Evolutionary conservation across 2,888 invertebrate species (phyloP), one percentile per base, ranked within the genome.

Genomic region (Synanthedon andrenaeformis): DNA sequence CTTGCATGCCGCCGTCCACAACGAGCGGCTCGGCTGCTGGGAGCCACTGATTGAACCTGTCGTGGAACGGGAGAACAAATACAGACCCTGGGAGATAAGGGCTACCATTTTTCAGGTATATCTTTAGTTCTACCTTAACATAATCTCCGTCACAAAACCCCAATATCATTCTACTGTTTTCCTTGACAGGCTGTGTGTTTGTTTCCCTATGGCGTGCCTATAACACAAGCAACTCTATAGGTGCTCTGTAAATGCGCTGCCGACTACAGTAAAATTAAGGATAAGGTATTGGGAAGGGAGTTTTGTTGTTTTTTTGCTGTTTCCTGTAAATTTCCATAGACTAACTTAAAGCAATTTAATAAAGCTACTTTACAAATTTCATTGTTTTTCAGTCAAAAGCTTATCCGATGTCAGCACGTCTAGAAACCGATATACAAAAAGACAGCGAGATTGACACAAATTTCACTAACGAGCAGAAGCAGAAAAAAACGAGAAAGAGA

Each of bases 41-140:
- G 96, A 97, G 69, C 96, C 96, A 0, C 74, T 96, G 1, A 74
- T 96, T 1, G 96, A 96, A 63, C 94, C 95, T 0, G 90, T 92
- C 0, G 89, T 91, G 0, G 87, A 90, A 49, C 88, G 89, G 41
- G 92, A 93, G 70, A 91, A 91, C 59, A 74, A 88, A 1, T 92
- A 92, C 69, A 86, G 90, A 55, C 92, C 94, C 0, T 94, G 93
- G 92, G 92, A 93, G 67, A 76, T 94, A 13, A 82, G 89, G 17
- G 84, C 93, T 52, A 92, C 91, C 66, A 75, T 92, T 42, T 90
- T 90, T 59, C 90, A 90, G 76, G 90, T 85, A 49, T 42, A 42
- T 49, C 41, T 1, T 1, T 19, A 45, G 35, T 35, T 35, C 35
- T 35, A 10, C 35, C 8, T 35, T 35, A 35, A 23, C 4, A 23